Conservation (phyloP, 2,113 vertebrate species). For the Dipodomys merriami region DNA sequence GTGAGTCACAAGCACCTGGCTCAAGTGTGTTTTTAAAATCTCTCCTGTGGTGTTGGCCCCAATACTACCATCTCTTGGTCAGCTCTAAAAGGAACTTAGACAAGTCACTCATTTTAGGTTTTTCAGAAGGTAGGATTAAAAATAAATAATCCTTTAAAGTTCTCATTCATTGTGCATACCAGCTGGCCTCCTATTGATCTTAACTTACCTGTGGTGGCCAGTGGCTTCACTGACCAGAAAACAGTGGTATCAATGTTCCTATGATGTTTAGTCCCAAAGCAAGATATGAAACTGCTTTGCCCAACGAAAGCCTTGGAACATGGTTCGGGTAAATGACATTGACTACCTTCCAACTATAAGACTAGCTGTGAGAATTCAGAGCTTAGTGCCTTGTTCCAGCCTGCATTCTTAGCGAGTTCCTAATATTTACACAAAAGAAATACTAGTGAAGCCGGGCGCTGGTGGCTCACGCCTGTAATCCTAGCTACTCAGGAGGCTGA, state of each 20-base stretch:
- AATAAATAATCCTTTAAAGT: background rate
- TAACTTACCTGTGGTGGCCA: background rate
- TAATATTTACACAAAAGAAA: slow-evolving; percentile 16
- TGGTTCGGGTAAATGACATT: background rate
- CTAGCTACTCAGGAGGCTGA: too few relatives aligned
- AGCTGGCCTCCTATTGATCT: background rate
- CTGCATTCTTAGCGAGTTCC: background rate
- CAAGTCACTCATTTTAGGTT: background rate
- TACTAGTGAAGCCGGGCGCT: background rate
- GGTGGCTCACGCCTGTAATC: too few relatives aligned
- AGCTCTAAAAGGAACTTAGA: background rate
- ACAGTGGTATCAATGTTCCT: background rate
- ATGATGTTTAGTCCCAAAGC: background rate
- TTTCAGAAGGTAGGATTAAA: slow-evolving; percentile 37
- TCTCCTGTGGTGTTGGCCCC: background rate
- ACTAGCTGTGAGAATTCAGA: background rate
- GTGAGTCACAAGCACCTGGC: too few relatives aligned
- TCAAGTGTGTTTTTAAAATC: background rate
- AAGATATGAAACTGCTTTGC: background rate
- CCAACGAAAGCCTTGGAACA: background rate
- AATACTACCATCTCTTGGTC: background rate
- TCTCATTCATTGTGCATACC: background rate
- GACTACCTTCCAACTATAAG: background rate
- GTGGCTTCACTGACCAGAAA: background rate
- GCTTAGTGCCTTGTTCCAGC: background rate